These are phyloP conservation scores for Iphiclides podalirius DNA, from an alignment of 2,888 invertebrate genomes.

Conservation along the genomic window DNA sequence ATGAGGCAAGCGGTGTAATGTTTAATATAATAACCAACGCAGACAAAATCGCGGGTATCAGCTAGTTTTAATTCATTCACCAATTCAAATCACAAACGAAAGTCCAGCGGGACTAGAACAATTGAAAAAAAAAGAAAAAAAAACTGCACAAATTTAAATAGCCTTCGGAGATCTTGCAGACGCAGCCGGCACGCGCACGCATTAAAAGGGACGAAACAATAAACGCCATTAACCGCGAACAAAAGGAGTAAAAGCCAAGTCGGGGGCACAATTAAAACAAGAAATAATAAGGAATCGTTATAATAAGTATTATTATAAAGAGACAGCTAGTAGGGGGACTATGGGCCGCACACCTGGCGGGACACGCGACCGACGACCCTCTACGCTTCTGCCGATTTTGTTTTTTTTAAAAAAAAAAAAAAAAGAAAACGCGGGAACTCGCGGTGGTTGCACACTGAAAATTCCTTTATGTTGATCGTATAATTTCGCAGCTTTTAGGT, in stretches of 20 bases:
- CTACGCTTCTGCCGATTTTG: constrained; percentile 42
- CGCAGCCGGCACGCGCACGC: constrained; percentile 70
- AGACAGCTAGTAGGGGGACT: constrained; percentile 53
- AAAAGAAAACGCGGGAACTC: constrained; percentile 15
- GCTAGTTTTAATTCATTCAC: too few species aligned
- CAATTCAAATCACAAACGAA: constrained; percentile 22
- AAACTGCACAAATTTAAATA: constrained; percentile 35
- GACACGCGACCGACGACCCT: constrained; percentile 50
- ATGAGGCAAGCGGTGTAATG: too few species aligned
- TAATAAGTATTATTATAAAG: constrained; percentile 75
- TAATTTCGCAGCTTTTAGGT: constrained; percentile 19
- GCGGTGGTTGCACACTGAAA: constrained; percentile 12
- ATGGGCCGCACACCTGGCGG: constrained; percentile 58
- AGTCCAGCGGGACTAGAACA: constrained; percentile 25
- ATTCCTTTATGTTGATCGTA: constrained; percentile 18
- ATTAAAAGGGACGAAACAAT: constrained; percentile 67
- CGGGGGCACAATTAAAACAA: constrained; percentile 77
- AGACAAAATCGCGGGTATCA: too few species aligned
- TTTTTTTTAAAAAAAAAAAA: constrained; percentile 17
- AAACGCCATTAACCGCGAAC: constrained; percentile 75
- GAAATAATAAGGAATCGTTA: constrained; percentile 78
- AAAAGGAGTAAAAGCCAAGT: constrained; percentile 78
- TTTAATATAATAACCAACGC: too few species aligned
- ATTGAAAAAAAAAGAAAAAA: constrained; percentile 31
- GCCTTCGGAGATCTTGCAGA: constrained; percentile 57